Percentiles rank a stretch among this genome's conserved stretches.
These are phyloP conservation scores for Baccha elongata DNA, from an alignment of 2,888 invertebrate species.

Conservation along the genomic window DNA sequence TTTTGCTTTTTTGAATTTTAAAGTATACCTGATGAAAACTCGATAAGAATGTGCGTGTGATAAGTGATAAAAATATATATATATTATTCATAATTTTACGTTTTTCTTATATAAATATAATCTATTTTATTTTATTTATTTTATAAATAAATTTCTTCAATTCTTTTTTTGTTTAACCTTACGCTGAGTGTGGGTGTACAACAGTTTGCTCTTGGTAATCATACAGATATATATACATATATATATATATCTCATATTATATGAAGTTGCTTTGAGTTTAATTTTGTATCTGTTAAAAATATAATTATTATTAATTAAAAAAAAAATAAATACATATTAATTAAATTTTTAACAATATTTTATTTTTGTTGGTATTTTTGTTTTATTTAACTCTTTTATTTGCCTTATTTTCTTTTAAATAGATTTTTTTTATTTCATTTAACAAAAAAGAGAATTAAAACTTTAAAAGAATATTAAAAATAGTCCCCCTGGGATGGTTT, in stretches of 20 bases:
- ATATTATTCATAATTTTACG: slow-evolving; percentile 43
- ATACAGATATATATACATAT: slow-evolving; percentile 33
- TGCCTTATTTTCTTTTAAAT: background rate
- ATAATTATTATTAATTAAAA: background rate
- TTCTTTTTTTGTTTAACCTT: slow-evolving; percentile 32
- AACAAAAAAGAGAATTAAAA: slow-evolving; percentile 7
- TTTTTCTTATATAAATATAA: slow-evolving; percentile 62
- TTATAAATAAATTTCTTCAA: slow-evolving; percentile 50
- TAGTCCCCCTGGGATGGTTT: slow-evolving; percentile 7
- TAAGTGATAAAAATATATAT: slow-evolving; percentile 48
- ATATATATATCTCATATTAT: slow-evolving; percentile 4
- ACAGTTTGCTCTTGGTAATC: slow-evolving; percentile 36
- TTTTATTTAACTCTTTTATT: slow-evolving; percentile 2
- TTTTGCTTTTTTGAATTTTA: background rate
- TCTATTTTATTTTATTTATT: slow-evolving; percentile 8
- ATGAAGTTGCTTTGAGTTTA: slow-evolving; percentile 21
- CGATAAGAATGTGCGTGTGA: slow-evolving; percentile 50
- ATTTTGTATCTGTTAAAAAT: slow-evolving; percentile 4
- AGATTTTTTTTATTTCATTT: background rate
- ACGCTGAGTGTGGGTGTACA: slow-evolving; percentile 48
- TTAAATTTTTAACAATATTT: slow-evolving; percentile 11
- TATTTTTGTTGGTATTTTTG: slow-evolving; percentile 4
- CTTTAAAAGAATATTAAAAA: slow-evolving; percentile 4
- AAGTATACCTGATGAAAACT: slow-evolving; percentile 25
- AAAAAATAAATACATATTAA: slow-evolving; percentile 21